These are phyloP conservation scores for Gymnocephalus cernua DNA, from an alignment of 2,113 vertebrate species.

Conservation along the genomic window DNA sequence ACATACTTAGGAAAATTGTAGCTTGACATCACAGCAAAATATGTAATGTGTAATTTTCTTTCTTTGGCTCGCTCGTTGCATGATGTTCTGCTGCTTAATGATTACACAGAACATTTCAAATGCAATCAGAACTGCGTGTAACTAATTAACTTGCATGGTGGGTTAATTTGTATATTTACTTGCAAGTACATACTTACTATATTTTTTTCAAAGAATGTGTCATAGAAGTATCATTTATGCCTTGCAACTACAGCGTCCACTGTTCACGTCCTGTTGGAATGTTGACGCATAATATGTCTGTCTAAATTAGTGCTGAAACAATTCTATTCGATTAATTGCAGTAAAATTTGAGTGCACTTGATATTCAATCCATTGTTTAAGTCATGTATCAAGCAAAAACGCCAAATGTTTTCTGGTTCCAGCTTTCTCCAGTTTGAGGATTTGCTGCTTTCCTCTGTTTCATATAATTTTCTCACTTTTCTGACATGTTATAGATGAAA, in stretches of 20 bases:
- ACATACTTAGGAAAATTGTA: no score
- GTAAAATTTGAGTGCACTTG: not conserved
- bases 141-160: not conserved
- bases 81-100: not conserved
- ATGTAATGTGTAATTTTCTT: no score
- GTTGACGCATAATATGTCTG: not conserved
- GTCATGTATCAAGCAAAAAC: not conserved
- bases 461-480: no score
- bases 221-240: no score
- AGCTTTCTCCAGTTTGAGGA: no score
- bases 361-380: not conserved
- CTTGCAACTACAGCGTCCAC: not conserved
- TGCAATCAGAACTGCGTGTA: not conserved
- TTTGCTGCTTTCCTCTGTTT: no score
- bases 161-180: not conserved
- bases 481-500: no score
- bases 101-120: not conserved
- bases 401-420: not conserved
- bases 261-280: not conserved
- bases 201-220: no score
- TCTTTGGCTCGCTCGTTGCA: not conserved
- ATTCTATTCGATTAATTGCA: not conserved
- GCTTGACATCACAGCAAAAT: not conserved
- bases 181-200: not conserved
- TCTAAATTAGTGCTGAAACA: not conserved